Base-by-base conservation (phyloP, 2,797 vertebrate species). In the Hoplostethus mediterraneus region DNA sequence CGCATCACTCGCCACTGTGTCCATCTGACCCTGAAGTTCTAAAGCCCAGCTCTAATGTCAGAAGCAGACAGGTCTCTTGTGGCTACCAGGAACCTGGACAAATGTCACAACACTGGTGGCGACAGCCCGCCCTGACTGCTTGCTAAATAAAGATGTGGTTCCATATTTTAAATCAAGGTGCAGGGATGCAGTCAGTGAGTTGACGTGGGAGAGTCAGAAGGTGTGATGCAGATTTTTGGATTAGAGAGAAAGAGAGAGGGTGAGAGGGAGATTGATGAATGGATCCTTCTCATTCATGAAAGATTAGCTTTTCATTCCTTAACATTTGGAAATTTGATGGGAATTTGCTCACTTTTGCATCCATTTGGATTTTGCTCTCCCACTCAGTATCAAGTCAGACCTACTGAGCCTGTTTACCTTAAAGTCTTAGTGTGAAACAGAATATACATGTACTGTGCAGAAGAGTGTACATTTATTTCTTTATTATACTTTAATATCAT, bases 121-220 rank as follows among this genome's bases (percentile, higher is more conserved):
- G 90, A 91, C 92, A 91, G 74, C 74, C 76, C 67, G 42, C 61
- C 81, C 82, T 87, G 85, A 87, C 86, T 88, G 86, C 88, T 86
- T 78, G 77, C 88, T 87, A 90, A 90, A 93, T 89, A 91, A 90
- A 90, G 63, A 92, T 87, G 82, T 80, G 77, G 73, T 82, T 80
- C 56, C 71, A 57, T 63, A 70, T 73, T 86, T 85, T 68, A 67
- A 86, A 81, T 77, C 68, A 76, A 78, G 63, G 84, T 79, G 79
- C 73, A 79, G 82, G 82, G 71, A 84, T 17, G 4, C 9, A 51
- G 17, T 6, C 6, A 21, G 47, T 6, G 40, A 42, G 63, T 31
- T 47, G 4, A 33, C 5, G 6, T 6, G 33, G 33, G 33, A 33
- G 33, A 42, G 42, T 63, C 61, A 57, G 25, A 42, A 71, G 55